A percentile compares a stretch with the other conserved stretches of the same genome.
Evolutionary conservation across 2,888 invertebrate species (phyloP).

Genomic region (Caenorhabditis sp.): DNA sequence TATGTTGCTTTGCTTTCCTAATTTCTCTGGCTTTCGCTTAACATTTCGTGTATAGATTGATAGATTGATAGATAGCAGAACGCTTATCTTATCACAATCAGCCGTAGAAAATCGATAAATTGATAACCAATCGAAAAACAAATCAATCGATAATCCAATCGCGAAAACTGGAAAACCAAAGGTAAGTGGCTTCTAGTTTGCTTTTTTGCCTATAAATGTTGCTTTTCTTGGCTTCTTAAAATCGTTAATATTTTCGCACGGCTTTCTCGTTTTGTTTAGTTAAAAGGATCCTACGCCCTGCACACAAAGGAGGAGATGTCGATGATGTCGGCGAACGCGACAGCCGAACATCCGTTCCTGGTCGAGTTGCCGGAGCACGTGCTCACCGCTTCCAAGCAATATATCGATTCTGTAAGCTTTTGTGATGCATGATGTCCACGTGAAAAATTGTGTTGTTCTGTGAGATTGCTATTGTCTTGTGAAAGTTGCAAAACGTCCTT

Average conservation of each 20-base stretch:
- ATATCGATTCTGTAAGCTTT: slow-evolving; percentile 76
- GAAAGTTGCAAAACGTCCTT: too few relatives aligned
- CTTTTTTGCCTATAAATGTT: background rate
- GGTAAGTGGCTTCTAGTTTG: background rate
- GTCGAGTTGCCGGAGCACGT: slow-evolving; percentile 67
- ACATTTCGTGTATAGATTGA: background rate
- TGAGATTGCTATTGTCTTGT: background rate
- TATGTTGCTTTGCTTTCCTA: slow-evolving; percentile 6
- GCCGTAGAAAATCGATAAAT: background rate
- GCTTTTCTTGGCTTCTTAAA: too few relatives aligned
- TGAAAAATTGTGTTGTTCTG: slow-evolving; percentile 1
- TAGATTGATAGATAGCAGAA: too few relatives aligned
- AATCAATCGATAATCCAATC: background rate
- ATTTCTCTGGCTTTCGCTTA: background rate
- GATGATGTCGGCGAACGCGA: slow-evolving; percentile 44
- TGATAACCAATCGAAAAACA: too few relatives aligned
- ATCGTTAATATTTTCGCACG: slow-evolving; percentile 20
- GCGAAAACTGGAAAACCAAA: too few relatives aligned
- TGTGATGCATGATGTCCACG: slow-evolving; percentile 36
- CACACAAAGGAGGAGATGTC: slow-evolving; percentile 64
- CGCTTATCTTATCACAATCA: too few relatives aligned
- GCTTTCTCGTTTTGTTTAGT: slow-evolving; percentile 37
- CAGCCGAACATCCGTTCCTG: slow-evolving; percentile 46
- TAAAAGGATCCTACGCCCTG: slow-evolving; percentile 57
- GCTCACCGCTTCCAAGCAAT: slow-evolving; percentile 72